Conservation (phyloP, 1,140 invertebrate species). For the Coptotermes formosanus region DNA sequence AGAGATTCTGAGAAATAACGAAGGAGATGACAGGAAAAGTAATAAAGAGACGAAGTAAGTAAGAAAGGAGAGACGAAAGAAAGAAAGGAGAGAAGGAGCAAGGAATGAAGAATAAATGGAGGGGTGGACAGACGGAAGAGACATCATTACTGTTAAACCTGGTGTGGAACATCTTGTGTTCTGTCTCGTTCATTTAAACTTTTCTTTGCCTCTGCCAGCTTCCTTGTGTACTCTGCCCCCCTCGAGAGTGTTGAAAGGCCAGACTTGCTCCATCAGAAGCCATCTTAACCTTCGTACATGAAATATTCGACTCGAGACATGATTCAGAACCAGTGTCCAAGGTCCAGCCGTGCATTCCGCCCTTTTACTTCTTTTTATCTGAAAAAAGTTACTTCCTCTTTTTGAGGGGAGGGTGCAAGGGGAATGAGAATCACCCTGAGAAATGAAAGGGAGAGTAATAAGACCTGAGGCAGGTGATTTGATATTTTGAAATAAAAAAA, state of each 20-base stretch:
- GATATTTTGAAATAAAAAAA: background rate
- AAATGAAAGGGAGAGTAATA: slow-evolving; percentile 13
- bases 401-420: background rate
- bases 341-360: background rate
- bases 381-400: slow-evolving; percentile 13
- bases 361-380: background rate
- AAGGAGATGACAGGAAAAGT: no score
- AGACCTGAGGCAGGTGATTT: slow-evolving; percentile 17
- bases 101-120: no score
- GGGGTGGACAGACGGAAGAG: no score
- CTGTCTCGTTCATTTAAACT: no score
- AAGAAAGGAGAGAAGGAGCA: no score
- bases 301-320: background rate
- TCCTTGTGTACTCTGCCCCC: background rate
- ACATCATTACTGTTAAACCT: background rate
- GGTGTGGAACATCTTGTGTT: background rate
- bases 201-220: background rate
- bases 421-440: background rate
- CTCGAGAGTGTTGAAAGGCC: background rate
- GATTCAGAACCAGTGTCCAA: background rate
- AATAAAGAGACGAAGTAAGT: no score
- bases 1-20: no score
- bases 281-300: background rate
- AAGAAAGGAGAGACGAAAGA: no score
- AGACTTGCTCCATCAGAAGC: background rate